Evolutionary conservation across 2,888 invertebrate species (phyloP), one percentile per base, ranked within the genome.

Genomic region (Steinernema hermaphroditum): DNA sequence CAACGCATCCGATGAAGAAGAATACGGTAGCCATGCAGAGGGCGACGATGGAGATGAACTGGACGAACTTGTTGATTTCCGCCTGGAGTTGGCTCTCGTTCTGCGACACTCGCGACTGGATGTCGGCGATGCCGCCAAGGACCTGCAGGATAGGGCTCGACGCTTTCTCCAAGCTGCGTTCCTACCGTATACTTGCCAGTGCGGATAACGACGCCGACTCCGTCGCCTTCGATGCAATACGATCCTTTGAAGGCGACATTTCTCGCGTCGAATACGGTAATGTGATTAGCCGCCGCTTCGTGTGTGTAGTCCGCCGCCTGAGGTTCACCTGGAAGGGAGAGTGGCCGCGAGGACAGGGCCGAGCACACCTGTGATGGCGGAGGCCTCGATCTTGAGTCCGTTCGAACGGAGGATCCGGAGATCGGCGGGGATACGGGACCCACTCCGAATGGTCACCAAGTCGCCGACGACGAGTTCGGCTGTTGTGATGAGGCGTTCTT

Each of bases 401-500:
- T 84, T 85, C 6, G 85, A 79, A 70, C 82, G 80, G 12, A 87
- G 76, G 37, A 87, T 80, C 19, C 87, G 75, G 54, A 86, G 76
- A 71, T 87, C 86, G 6, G 86, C 86, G 16, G 87, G 87, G n/a
- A 87, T 80, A 68, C 81, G 78, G 69, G 80, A 80, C 9, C 86
- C 81, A 4, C 50, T 70, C 49, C 73, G 75, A 32, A 85, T 76
- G 54, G 82, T 78, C 0, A 87, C 80, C n/a, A 86, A 71, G 75
- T 87, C 87, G 24, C 87, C 87, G 14, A 87, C 82, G 1, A 87
- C 87, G n/a, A 87, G 75, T 32, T 86, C 83, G 14, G 81, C 83
- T 12, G 83, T 80, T 24, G 78, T 74, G n/a, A 87, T 77, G 62
- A 78, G 81, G 85, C 94, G 89, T 88, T 94, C 94, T 89, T 94